A percentile compares a stretch with the other conserved stretches of the same genome.
Evolutionary conservation across 2,113 vertebrate species (phyloP).

Genomic region (Sarotherodon lohbergeri): DNA sequence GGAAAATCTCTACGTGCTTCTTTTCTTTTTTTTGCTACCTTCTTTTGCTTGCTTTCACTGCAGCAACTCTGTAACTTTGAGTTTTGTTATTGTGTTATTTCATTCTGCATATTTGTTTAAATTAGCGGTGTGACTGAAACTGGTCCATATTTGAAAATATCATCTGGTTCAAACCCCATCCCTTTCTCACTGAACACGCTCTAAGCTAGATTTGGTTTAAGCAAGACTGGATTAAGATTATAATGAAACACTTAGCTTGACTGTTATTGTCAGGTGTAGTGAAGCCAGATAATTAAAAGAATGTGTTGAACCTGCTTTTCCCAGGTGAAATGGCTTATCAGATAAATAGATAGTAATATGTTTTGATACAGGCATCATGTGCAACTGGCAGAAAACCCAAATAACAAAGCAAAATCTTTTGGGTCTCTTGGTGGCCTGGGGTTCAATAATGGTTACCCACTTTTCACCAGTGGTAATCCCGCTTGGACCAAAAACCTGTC

Average conservation of each 20-base stretch:
- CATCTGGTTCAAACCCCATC: background rate
- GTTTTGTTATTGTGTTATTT: background rate
- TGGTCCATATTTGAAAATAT: background rate
- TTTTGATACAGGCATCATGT: background rate
- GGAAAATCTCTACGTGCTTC: background rate
- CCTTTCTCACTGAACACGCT: background rate
- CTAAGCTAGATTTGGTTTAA: background rate
- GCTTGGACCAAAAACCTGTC: background rate
- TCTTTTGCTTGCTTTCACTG: rapidly evolving
- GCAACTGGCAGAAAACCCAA: background rate
- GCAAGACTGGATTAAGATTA: rapidly evolving
- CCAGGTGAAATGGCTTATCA: background rate
- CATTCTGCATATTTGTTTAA: background rate
- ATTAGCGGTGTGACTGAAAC: background rate
- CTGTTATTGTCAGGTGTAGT: background rate
- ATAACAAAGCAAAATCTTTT: background rate
- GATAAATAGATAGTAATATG: background rate
- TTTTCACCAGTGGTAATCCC: background rate
- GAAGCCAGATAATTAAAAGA: background rate
- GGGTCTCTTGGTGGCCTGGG: background rate
- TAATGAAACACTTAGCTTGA: background rate
- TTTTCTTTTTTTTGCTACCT: background rate
- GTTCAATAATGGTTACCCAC: background rate
- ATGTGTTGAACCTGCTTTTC: background rate
- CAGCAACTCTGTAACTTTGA: background rate